These are phyloP conservation scores for Lethenteron camtschaticum DNA, from an alignment of 2,113 vertebrate genomes.

Conservation along the genomic window DNA sequence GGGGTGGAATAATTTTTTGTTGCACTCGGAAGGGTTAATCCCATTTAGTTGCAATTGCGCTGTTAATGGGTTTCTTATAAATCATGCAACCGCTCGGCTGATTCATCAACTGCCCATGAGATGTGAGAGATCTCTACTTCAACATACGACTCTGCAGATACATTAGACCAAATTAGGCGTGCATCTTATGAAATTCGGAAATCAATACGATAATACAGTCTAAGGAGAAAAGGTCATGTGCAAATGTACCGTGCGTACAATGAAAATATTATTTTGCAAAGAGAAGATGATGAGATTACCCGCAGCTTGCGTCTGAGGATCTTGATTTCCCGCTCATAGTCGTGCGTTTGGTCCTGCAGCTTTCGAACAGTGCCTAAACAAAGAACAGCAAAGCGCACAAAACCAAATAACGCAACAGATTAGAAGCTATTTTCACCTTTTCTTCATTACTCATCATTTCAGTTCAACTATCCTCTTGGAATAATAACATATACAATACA, in stretches of 20 bases:
- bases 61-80: too few relatives aligned
- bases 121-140: too few relatives aligned
- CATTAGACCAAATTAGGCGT: constrained; percentile 10
- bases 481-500: too few relatives aligned
- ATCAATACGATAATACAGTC: not conserved
- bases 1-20: too few relatives aligned
- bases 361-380: constrained; percentile 67
- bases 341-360: constrained; percentile 79
- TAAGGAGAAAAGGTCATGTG: not conserved
- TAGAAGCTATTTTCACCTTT: too few relatives aligned
- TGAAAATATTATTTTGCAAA: not conserved
- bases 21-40: too few relatives aligned
- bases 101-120: too few relatives aligned
- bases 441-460: too few relatives aligned
- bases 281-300: constrained; percentile 23
- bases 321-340: constrained; percentile 89
- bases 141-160: constrained; percentile 7
- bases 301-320: constrained; percentile 66
- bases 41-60: too few relatives aligned
- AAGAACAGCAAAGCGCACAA: constrained; percentile 10
- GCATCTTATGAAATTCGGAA: not conserved
- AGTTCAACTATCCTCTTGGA: too few relatives aligned
- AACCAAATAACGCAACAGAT: too few relatives aligned
- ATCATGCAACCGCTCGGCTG: too few relatives aligned
- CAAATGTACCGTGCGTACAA: not conserved